phyloP scores from a whole-genome alignment of 2,888 invertebrate species.

The Drosophila basisetae region DNA sequence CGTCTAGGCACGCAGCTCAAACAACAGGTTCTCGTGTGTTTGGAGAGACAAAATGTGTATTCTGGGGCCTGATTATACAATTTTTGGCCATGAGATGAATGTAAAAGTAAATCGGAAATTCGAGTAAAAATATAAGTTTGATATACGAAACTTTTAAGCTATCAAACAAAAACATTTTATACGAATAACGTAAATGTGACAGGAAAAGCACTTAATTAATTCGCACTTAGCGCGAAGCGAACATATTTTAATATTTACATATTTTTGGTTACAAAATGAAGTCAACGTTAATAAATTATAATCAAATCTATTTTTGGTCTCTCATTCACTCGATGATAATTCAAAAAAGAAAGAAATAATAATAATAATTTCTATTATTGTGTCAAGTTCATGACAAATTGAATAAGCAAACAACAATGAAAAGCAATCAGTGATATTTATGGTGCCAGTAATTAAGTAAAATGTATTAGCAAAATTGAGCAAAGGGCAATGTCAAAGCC shows the following conservation, averaged over 20 bases:
- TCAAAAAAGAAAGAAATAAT: not conserved
- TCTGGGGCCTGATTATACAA: not conserved
- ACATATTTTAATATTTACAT: not conserved
- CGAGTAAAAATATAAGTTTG: slow-evolving; percentile 23
- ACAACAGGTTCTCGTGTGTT: slow-evolving; percentile 32
- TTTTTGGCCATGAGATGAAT: slow-evolving; percentile 6
- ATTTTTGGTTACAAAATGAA: not conserved
- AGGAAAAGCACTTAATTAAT: not conserved
- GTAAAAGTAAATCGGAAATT: slow-evolving; percentile 13
- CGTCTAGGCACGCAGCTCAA: slow-evolving; percentile 61
- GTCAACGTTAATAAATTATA: not conserved
- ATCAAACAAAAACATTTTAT: not conserved
- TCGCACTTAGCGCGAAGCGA: too few relatives aligned
- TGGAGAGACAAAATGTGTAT: slow-evolving; percentile 14
- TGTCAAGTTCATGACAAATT: slow-evolving; percentile 15
- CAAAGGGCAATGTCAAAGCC: slow-evolving; percentile 27
- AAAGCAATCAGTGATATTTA: slow-evolving; percentile 36
- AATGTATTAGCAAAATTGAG: slow-evolving; percentile 16
- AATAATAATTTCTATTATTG: not conserved
- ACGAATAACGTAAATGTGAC: not conserved
- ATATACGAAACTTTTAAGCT: not conserved
- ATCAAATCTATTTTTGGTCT: not conserved
- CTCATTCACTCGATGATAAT: not conserved
- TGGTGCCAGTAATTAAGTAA: slow-evolving; percentile 49
- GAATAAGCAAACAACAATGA: slow-evolving; percentile 37